Conservation (phyloP, 2,797 vertebrate genomes). For the Halcyon leucocephala region DNA sequence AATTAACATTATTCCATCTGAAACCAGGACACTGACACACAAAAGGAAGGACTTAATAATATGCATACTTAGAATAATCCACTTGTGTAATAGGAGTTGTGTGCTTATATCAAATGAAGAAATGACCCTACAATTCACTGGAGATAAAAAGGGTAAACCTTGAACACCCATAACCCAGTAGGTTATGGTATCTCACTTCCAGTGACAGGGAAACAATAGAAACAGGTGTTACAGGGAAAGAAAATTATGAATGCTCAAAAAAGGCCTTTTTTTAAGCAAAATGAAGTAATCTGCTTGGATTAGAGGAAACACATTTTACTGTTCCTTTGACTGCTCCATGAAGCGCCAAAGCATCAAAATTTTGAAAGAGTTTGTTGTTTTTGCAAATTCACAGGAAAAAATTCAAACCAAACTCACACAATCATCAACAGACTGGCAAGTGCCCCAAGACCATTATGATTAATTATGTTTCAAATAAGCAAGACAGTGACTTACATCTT, state of each 20-base stretch:
- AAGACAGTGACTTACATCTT: background rate
- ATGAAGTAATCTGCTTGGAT: background rate
- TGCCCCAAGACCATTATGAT: background rate
- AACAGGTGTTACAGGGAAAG: background rate
- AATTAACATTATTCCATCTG: background rate
- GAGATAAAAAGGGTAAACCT: background rate
- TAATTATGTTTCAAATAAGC: background rate
- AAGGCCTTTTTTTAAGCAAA: background rate
- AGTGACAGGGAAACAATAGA: background rate
- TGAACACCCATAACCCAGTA: background rate
- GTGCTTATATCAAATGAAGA: background rate
- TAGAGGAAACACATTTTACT: background rate
- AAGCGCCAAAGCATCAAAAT: background rate
- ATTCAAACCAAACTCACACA: background rate
- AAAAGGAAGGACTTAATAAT: background rate
- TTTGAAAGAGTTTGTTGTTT: background rate
- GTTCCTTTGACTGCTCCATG: background rate
- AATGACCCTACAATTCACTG: background rate
- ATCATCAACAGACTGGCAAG: background rate
- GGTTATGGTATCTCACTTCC: background rate
- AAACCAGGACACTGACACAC: background rate
- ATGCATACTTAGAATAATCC: background rate
- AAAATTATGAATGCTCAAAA: background rate
- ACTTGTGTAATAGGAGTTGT: background rate
- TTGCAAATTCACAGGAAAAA: background rate